Base-by-base conservation (phyloP, 2,888 invertebrate genomes). In the Megaustenia siamemsis region DNA sequence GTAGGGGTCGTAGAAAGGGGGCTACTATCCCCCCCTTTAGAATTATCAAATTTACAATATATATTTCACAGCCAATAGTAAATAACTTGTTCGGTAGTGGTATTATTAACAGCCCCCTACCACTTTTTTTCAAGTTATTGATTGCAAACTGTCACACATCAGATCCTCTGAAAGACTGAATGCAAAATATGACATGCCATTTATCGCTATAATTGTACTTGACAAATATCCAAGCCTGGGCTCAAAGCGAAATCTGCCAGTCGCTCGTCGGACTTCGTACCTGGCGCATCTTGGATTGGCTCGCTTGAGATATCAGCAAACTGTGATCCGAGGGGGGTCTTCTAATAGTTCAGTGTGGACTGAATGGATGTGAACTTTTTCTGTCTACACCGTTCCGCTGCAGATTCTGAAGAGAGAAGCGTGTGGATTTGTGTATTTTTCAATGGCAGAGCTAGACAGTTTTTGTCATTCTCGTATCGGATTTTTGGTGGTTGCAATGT, bases 141-240 rank as follows among this genome's bases (percentile, higher is more conserved):
- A 88, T 88, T 87, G 82, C 71, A 49, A 73, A 63, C 80, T 83
- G 85, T 83, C 86, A 85, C 80, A 76, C 75, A 82, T 80, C 86
- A 85, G 68, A 28, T 56, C 56, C 80, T 76, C 79, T 49, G 80
- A 83, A 79, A 82, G 73, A 66, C 76, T 83, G 84, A 87, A 87
- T 88, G 85, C 86, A 86, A 86, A 88, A 86, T 88, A 87, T 86
- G 87, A 88, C 88, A 85, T 85, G 86, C 85, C 85, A 86, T 88
- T 88, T 88, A 88, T 88, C 86, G 84, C 82, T 79, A 86, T 86
- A 86, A 86, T 87, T 88, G 83, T 86, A 85, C 80, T 87, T 86
- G 82, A 87, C 87, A 85, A 86, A 87, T 85, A 76, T 53, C 75
- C 63, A 80, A 85, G 73, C 78, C 63, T 49, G 78, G 69, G 81